Percentiles rank a stretch among this genome's conserved stretches.
phyloP scores from a whole-genome alignment of 2,888 invertebrate species.

The Drosophila cyrtoloma region DNA sequence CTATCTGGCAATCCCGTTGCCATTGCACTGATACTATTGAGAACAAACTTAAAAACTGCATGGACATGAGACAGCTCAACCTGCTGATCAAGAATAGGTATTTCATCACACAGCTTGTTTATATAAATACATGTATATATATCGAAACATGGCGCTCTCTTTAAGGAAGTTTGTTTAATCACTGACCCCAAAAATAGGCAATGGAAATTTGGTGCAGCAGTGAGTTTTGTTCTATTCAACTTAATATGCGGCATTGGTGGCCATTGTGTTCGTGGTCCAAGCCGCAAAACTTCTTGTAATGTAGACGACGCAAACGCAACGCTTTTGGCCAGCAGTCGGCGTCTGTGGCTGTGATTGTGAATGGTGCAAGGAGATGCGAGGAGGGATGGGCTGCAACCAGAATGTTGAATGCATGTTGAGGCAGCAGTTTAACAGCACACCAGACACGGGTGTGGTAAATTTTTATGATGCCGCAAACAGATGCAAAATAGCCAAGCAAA shows the following conservation, averaged over 20 bases:
- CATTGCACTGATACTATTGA: not conserved
- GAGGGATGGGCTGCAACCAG: not conserved
- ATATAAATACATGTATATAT: not conserved
- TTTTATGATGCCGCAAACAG: conserved; percentile 80
- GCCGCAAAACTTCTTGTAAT: conserved; percentile 51
- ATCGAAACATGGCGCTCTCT: not conserved
- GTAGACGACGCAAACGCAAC: conserved; percentile 38
- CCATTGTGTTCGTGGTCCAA: conserved; percentile 47
- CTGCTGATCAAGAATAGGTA: not conserved
- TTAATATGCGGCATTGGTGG: conserved; percentile 59
- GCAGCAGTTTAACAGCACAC: conserved; percentile 71
- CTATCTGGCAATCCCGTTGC: not conserved
- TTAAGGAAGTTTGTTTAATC: conserved; percentile 6
- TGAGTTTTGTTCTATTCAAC: conserved; percentile 62
- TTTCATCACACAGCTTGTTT: not conserved
- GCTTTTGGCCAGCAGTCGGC: conserved; percentile 47
- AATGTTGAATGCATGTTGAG: conserved; percentile 53
- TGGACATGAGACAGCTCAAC: not conserved
- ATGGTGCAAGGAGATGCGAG: conserved; percentile 2
- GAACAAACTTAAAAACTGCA: not conserved
- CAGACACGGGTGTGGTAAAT: conserved; percentile 77
- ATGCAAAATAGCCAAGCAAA: conserved; percentile 73
- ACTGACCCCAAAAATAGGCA: conserved; percentile 45
- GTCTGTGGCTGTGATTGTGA: conserved; percentile 56
- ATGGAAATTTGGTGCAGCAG: conserved; percentile 39